phyloP scores from a whole-genome alignment of 2,888 invertebrate species.

The Uloborus plumipes region DNA sequence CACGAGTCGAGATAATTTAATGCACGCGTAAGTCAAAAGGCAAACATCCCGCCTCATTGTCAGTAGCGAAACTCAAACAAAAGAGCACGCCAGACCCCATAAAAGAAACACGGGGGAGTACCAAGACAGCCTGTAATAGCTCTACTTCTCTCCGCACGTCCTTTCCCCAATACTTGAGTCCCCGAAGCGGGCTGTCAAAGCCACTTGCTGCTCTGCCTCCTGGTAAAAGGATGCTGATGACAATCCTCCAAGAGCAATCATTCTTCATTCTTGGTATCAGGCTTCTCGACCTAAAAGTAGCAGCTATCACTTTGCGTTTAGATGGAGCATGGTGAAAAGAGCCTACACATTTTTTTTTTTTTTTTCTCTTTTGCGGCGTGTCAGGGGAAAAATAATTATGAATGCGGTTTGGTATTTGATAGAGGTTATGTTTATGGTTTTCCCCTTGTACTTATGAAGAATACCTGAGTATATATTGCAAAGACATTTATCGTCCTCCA shows the following conservation, averaged over 20 bases:
- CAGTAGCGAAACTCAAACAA: constrained; percentile 34
- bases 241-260: constrained; percentile 49
- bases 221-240: constrained; percentile 46
- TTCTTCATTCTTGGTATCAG: constrained; percentile 17
- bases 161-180: background rate
- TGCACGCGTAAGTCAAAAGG: background rate
- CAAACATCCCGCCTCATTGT: constrained; percentile 10
- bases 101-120: constrained; percentile 2
- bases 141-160: background rate
- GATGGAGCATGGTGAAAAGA: too few species aligned
- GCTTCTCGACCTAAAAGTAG: too few species aligned
- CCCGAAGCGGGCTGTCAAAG: constrained; percentile 33
- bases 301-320: too few species aligned
- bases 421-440: too few species aligned
- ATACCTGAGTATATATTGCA: too few species aligned
- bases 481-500: too few species aligned
- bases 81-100: constrained; percentile 3
- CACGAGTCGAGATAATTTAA: too few species aligned
- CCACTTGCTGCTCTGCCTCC: constrained; percentile 45
- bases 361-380: too few species aligned
- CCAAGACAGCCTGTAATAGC: constrained; percentile 41
- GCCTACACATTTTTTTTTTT: too few species aligned
- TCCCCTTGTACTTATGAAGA: too few species aligned
- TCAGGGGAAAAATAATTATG: too few species aligned
- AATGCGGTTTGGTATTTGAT: too few species aligned